Base-by-base conservation (phyloP, 1,140 invertebrate species). In the Acromyrmex echinatior region DNA sequence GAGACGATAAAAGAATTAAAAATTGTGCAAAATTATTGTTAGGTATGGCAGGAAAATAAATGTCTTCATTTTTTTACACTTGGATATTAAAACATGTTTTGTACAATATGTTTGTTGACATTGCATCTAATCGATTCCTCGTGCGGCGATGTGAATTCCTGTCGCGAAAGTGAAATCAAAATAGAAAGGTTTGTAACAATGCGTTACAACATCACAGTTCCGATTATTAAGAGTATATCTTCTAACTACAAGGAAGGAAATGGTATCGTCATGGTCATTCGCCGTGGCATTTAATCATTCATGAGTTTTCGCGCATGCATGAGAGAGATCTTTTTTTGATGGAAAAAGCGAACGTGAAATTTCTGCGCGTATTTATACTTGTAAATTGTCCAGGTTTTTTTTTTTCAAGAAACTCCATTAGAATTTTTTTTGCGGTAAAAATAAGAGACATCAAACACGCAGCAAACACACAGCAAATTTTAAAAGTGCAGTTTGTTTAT, bases 111-210 rank as follows among this genome's bases (percentile, higher is more conserved):
- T 9, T 31, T 0, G 16, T n/a, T 39, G 7, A 14, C 45, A 7
- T 6, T 31, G 31, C 10, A 16, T 10, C 12, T 14, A 62, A 74
- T 82, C 25, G 65, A 56, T 28, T 6, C 45, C 28, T 21, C 58
- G 78, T 25, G 56, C 74, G 21, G 21, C 66, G 21, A 45, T 62
- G 68, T 62, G 35, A 58, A 82, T 82, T 82, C 80, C 25, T 62
- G 56, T 60, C 56, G 80, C 68, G 80, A 82, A 82, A 82, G 80
- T 62, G 80, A 82, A 60, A 82, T 25, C 56, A 74, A 62, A 73
- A 62, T 31, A 74, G 80, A 65, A 73, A 82, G 68, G 80, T 28
- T 49, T 39, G 62, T 31, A 82, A 82, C 70, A 73, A 82, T 73
- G 79, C 79, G 51, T 81, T 81, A 71, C 79, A 21, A 71, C 51